Evolutionary conservation across 2,113 vertebrate genomes (phyloP), one percentile per base, ranked within the genome.

Genomic region (Charadrius vociferus): DNA sequence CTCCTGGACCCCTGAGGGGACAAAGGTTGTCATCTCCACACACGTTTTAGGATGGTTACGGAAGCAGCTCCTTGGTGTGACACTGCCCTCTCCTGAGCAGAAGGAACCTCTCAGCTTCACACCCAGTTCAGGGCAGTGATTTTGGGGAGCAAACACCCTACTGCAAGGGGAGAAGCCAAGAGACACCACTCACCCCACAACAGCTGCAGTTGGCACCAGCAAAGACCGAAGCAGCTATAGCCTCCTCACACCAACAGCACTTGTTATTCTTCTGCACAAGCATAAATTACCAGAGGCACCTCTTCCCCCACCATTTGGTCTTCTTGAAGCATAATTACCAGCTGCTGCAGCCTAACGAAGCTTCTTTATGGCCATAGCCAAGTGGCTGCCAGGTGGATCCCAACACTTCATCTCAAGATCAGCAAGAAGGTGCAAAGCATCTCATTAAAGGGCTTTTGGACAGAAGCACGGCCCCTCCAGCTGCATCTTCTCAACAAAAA

Each of bases 81-180:
- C 96, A 97, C 91, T 96, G 96, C 95, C 97, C 94, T 94, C 97
- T 97, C 93, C 96, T 23, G 97, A 96, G 88, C 95, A 45, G 12
- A 55, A 3, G 66, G 30, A 10, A 9, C 26, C 1, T 4, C 66
- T 94, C 86, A 52, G 81, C 92, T 37, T 45, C 91, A 6, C 19
- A 0, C 7, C 41, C 72, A 6, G 70, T 71, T 55, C 66, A 0
- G 1, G 1, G 9, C 32, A 1, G 2, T 1, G 29, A 41, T 47
- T 62, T 3, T 4, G 45, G 75, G 70, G 26, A 29, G 9, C 41
- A 17, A 36, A 52, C 7, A 5, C 3, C 22, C 37, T 0, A 0
- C 63, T 9, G 2, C 2, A 10, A 52, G 5, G 0, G 1, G 4
- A 91, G 17, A 37, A 66, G 4, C 15, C 1, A 10, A 47, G 20